phyloP scores from a whole-genome alignment of 2,888 invertebrate species.

The Lumbricus terrestris region DNA sequence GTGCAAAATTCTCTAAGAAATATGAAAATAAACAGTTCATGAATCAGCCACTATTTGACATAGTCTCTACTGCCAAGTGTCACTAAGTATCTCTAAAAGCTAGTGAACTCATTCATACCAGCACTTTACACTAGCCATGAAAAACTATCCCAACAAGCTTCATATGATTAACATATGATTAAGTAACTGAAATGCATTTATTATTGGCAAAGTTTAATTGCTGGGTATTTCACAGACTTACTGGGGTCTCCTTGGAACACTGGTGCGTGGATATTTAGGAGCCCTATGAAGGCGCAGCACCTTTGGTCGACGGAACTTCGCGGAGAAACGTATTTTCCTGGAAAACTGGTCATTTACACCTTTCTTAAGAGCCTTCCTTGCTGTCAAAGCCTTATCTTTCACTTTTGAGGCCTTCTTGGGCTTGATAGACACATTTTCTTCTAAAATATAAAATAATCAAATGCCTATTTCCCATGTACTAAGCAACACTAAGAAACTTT shows the following conservation, averaged over 20 bases:
- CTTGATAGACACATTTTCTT: constrained; percentile 13
- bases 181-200: background rate
- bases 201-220: background rate
- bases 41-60: background rate
- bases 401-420: constrained; percentile 30
- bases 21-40: too few relatives aligned
- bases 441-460: background rate
- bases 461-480: background rate
- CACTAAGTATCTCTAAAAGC: background rate
- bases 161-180: too few relatives aligned
- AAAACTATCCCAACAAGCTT: background rate
- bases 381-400: constrained; percentile 70
- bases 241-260: constrained; percentile 88
- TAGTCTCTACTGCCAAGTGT: too few relatives aligned
- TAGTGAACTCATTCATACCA: background rate
- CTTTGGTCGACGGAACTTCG: constrained; percentile 91
- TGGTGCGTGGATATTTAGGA: constrained; percentile 93
- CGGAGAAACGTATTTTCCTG: constrained; percentile 88
- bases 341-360: constrained; percentile 84
- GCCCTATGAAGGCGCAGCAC: constrained; percentile 86
- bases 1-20: too few relatives aligned
- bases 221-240: constrained; percentile 58
- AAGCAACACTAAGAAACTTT: background rate
- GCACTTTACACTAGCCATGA: too few relatives aligned
- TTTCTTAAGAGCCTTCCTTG: constrained; percentile 78